Conservation (phyloP, 2,797 vertebrate species). For the Liasis olivaceus region DNA sequence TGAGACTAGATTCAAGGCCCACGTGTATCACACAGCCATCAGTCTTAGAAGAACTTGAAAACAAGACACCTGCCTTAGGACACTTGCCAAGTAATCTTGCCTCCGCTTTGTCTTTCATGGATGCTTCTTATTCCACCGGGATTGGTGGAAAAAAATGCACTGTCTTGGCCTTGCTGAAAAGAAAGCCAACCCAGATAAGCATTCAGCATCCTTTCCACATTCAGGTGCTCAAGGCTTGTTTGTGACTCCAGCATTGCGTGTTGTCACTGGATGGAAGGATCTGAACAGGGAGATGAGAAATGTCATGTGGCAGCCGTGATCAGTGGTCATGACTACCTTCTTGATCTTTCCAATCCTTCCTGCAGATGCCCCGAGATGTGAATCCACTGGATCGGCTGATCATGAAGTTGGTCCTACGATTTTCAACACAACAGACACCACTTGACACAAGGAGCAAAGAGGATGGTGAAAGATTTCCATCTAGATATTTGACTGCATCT, state of each 20-base stretch:
- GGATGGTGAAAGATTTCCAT: not conserved
- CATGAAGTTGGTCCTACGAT: too few species aligned
- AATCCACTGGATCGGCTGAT: not conserved
- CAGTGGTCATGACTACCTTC: not conserved
- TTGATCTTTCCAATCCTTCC: not conserved
- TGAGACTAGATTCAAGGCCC: constrained; percentile 74
- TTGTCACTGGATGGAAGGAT: not conserved
- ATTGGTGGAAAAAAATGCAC: not conserved
- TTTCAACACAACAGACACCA: not conserved
- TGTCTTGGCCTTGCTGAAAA: not conserved
- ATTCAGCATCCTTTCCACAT: not conserved
- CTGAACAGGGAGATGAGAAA: not conserved
- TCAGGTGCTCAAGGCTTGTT: not conserved
- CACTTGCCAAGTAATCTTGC: constrained; percentile 63
- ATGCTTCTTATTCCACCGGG: not conserved
- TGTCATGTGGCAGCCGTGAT: not conserved
- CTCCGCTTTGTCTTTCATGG: not conserved
- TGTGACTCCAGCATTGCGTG: not conserved
- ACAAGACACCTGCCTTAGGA: constrained; percentile 67
- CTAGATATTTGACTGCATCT: not conserved
- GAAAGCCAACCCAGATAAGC: not conserved
- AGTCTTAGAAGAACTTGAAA: constrained; percentile 57
- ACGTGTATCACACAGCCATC: constrained; percentile 64
- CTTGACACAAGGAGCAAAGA: not conserved
- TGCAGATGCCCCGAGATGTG: not conserved